These are phyloP conservation scores for Periophthalmus modestus DNA, from an alignment of 2,113 vertebrate genomes.

Conservation along the genomic window DNA sequence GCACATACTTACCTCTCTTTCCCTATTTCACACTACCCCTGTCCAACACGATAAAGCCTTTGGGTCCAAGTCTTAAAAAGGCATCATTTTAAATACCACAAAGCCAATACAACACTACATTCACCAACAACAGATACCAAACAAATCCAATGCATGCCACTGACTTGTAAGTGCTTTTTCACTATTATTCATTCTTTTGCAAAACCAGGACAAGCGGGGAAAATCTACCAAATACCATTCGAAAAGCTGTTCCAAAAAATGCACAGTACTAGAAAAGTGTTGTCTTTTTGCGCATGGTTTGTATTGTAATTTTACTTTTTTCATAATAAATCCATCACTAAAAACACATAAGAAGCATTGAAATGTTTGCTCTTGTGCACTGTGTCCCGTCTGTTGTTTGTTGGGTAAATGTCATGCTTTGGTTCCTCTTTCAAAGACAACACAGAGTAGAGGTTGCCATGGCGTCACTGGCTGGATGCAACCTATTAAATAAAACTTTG, in stretches of 20 bases:
- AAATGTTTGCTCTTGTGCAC: slow-evolving; percentile 18
- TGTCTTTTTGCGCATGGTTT: neutral
- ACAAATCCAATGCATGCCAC: no score
- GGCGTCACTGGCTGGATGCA: neutral
- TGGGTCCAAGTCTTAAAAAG: no score
- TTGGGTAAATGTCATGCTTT: neutral
- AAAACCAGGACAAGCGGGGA: neutral
- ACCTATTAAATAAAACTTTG: neutral
- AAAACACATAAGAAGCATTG: slow-evolving; percentile 32
- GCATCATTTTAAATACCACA: no score
- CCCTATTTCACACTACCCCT: no score
- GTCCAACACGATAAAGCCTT: no score
- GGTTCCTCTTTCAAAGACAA: neutral
- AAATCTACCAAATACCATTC: neutral
- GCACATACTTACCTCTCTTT: no score
- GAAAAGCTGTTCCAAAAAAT: neutral
- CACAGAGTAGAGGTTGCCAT: neutral
- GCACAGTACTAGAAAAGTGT: neutral
- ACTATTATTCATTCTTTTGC: neutral
- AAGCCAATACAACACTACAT: no score
- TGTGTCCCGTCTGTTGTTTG: neutral
- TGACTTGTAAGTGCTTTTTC: neutral
- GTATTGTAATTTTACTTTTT: slow-evolving; percentile 21
- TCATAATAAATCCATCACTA: slow-evolving; percentile 55
- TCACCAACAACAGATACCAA: no score